These are phyloP conservation scores for Eutrigla gurnardus DNA, from an alignment of 2,797 vertebrate genomes.

Conservation along the genomic window DNA sequence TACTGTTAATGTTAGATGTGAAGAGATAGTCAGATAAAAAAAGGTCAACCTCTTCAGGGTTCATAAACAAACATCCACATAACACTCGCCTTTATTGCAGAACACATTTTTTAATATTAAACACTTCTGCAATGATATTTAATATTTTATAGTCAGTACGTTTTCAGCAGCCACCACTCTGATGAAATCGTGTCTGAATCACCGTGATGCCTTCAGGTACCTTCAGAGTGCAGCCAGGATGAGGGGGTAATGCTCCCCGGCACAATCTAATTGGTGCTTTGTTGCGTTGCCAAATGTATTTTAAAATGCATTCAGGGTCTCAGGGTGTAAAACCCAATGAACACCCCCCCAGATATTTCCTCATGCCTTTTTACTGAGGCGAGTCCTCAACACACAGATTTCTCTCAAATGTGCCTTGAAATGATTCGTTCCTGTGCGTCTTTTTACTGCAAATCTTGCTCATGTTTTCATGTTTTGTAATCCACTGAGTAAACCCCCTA, in stretches of 20 bases:
- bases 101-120: neutral
- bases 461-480: neutral
- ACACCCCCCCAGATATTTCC: slow-evolving; percentile 21
- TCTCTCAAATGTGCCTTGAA: slow-evolving; percentile 10
- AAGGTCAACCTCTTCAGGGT: neutral
- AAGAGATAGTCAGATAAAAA: neutral
- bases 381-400: slow-evolving; percentile 13
- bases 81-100: neutral
- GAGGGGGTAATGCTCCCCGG: neutral
- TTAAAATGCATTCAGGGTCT: slow-evolving; percentile 42
- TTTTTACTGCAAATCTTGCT: neutral
- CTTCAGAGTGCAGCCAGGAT: slow-evolving; percentile 16
- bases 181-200: slow-evolving; percentile 27
- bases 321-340: slow-evolving; percentile 45
- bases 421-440: slow-evolving; percentile 14
- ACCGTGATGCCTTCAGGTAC: slow-evolving; percentile 39
- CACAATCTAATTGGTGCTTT: slow-evolving; percentile 49
- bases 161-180: neutral
- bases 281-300: slow-evolving; percentile 40
- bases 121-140: neutral
- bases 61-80: no score
- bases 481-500: neutral
- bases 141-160: neutral
- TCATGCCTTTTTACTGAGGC: slow-evolving; percentile 14
- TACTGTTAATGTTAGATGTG: neutral